Conservation (phyloP, 2,797 vertebrate genomes). For the Peromyscus attwateri region DNA sequence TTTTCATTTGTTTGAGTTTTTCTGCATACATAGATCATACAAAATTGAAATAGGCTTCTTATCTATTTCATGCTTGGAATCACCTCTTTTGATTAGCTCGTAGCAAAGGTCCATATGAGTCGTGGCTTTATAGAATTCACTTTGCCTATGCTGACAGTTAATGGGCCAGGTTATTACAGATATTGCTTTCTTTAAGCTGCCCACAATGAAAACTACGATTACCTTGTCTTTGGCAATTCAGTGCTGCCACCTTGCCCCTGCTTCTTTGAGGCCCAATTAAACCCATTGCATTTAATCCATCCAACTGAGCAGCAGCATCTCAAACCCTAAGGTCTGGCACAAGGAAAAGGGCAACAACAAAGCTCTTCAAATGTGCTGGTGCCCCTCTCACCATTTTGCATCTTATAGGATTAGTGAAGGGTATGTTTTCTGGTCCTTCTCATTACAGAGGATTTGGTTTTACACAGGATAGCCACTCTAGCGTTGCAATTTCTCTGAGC, state of each 20-base stretch:
- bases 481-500: neutral
- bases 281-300: too few species aligned
- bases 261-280: too few species aligned
- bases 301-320: too few species aligned
- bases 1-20: neutral
- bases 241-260: too few species aligned
- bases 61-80: neutral
- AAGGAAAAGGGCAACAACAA: too few species aligned
- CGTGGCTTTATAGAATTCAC: too few species aligned
- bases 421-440: neutral
- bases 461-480: neutral
- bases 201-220: neutral
- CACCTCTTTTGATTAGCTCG: neutral
- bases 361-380: too few species aligned
- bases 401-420: neutral
- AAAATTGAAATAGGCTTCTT: neutral
- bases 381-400: too few species aligned
- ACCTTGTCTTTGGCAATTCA: too few species aligned
- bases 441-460: neutral
- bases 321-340: too few species aligned
- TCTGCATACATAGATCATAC: neutral
- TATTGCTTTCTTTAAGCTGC: neutral
- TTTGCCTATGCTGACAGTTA: too few species aligned
- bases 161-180: neutral
- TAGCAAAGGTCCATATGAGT: neutral